Base-by-base conservation (phyloP, 1,140 invertebrate genomes). In the Pseudachorutes palmiensis region DNA sequence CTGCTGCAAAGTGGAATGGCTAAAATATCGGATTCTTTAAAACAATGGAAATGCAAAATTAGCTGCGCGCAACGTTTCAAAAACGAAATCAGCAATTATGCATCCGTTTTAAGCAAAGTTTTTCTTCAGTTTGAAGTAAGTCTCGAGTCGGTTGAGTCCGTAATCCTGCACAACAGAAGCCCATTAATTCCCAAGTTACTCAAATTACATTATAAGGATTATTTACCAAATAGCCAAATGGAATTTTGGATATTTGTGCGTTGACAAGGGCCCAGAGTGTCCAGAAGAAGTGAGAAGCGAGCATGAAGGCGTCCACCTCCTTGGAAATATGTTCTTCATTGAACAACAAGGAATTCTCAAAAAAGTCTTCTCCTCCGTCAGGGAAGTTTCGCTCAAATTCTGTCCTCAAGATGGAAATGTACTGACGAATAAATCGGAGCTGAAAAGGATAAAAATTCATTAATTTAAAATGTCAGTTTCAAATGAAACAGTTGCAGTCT, bases 281-380 rank as follows among this genome's bases (percentile, higher is more conserved):
- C 95, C 94, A 98, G 72, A 97, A 88, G 26, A 97, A 85, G 77
- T 97, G 92, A n/a, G 90, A 91, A 22, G 88, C 90, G 41, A 96
- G 79, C 0, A 87, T 86, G 74, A 92, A 96, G 5, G 88, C 79
- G 62, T 87, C 84, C 19, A 93, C 85, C 81, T 98, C 94, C 32
- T 79, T 76, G 68, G 92, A 78, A 14, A 94, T 72, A 22, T 76
- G 74, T 1, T 78, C 76, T 64, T 83, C 78, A 36, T 70, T 58
- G 31, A 73, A 74, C 32, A 72, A 32, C 1, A 48, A 31, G 12
- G 71, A 70, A 30, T 30, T 65, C 1, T 62, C 29, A 22, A 69
- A 49, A 58, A 73, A 74, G 2, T 68, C 65, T 19, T 72, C 66
- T 33, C 73, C 71, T 29, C 30, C 49, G n/a, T 75, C 72, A 2